These are phyloP conservation scores for Coelopa pilipes DNA, from an alignment of 2,888 invertebrate species.

Conservation along the genomic window DNA sequence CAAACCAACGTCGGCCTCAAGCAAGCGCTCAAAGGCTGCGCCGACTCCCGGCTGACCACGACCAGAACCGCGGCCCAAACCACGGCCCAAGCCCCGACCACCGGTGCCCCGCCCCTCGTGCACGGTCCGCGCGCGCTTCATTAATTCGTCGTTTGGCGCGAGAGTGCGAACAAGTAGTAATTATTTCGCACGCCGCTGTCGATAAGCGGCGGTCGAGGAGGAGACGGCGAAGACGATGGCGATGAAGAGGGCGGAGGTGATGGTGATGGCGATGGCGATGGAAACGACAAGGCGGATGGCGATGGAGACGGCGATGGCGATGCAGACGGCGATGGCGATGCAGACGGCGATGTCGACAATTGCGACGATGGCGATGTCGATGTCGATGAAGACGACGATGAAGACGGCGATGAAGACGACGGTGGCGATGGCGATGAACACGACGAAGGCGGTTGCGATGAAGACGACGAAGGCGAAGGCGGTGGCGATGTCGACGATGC, in stretches of 20 bases:
- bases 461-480: not conserved
- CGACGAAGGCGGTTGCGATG: not conserved
- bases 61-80: too few relatives aligned
- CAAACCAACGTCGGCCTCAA: not conserved
- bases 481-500: not conserved
- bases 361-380: not conserved
- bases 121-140: not conserved
- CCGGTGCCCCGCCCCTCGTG: too few relatives aligned
- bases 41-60: too few relatives aligned
- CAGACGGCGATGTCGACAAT: not conserved
- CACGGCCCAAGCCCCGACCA: too few relatives aligned
- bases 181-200: slow-evolving; percentile 26
- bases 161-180: slow-evolving; percentile 29
- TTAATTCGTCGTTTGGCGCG: slow-evolving; percentile 4
- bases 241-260: slow-evolving; percentile 19
- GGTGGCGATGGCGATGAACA: too few relatives aligned
- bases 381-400: not conserved
- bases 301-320: slow-evolving; percentile 19
- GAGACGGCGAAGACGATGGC: slow-evolving; percentile 24
- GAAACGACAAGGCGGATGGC: slow-evolving; percentile 22
- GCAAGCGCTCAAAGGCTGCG: not conserved
- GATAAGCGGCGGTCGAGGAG: not conserved
- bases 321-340: slow-evolving; percentile 21
- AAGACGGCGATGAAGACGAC: not conserved
- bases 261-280: not conserved